Base-by-base conservation (phyloP, 1,140 invertebrate genomes). In the Drosophila nebulosa region DNA sequence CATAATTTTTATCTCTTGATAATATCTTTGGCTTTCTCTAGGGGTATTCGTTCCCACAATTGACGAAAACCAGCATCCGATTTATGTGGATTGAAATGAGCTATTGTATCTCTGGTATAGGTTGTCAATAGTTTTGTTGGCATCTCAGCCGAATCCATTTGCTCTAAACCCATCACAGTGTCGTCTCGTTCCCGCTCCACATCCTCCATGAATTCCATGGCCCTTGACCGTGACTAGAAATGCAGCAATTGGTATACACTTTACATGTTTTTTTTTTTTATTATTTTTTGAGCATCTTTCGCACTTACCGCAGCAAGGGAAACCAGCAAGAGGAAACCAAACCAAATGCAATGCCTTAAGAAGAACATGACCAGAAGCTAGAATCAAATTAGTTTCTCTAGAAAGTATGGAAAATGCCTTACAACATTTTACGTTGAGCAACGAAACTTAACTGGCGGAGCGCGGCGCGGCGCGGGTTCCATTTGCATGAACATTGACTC, bases 391-490 rank as follows among this genome's bases (percentile, higher is more conserved):
- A 24, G 16, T 6, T 22, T 24, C 7, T 10, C 3, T 3, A 12
- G n/a, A 30, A 10, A 26, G 56, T 42, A 35, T 52, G n/a, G 14
- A 36, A 36, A 67, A 56, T 30, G 22, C 36, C 64, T 78, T 53
- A 83, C 81, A 86, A 86, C 81, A 86, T 86, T 86, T 75, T 78
- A 27, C 78, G 78, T 63, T 78, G 81, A 76, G 58, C 71, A 55
- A 39, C 83, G 51, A 70, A 78, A 73, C 50, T 52, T 46, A 66
- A 86, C 81, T 86, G 64, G 52, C 67, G n/a, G n/a, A 32, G 14
- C 39, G 26, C n/a, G n/a, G n/a, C n/a, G 27, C 5, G 6, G 26
- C 32, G 2, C 14, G 22, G 52, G 21, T 46, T 16, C 10, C n/a
- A 57, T 61, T 56, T 51, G 26, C 30, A 18, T 16, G 22, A 14